These are phyloP conservation scores for Ganaspis brasiliensis DNA, from an alignment of 2,888 invertebrate genomes.

Conservation along the genomic window DNA sequence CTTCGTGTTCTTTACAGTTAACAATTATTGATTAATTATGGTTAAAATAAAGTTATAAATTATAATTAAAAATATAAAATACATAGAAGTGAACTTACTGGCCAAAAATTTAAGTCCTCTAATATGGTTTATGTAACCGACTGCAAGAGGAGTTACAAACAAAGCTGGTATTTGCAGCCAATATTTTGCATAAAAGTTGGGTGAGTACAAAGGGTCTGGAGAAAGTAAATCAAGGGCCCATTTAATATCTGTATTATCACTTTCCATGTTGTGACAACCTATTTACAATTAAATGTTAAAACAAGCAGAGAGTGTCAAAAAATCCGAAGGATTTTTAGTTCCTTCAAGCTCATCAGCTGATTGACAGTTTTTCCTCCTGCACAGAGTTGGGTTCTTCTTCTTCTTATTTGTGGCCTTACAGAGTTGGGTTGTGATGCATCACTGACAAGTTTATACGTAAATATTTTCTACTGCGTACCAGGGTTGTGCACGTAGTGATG, in stretches of 20 bases:
- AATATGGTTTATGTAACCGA: constrained; percentile 53
- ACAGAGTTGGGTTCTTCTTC: no score
- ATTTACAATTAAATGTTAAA: no score
- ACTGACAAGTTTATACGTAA: no score
- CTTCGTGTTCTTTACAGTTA: no score
- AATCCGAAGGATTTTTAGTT: no score
- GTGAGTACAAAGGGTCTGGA: constrained; percentile 60
- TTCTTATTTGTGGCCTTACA: no score
- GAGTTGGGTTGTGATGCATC: no score
- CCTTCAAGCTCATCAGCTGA: no score
- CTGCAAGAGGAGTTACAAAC: constrained; percentile 43
- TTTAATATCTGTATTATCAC: constrained; percentile 64
- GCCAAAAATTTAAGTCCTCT: constrained; percentile 60
- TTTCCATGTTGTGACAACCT: neutral
- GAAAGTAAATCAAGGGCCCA: constrained; percentile 75
- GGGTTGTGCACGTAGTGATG: no score
- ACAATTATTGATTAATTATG: neutral
- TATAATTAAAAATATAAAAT: constrained; percentile 8
- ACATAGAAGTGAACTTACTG: constrained; percentile 58
- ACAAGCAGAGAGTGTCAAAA: no score
- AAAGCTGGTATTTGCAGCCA: constrained; percentile 45
- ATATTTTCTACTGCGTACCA: no score
- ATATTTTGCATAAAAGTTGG: constrained; percentile 61
- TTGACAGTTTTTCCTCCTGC: no score
- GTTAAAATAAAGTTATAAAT: neutral